phyloP scores from a whole-genome alignment of 2,888 invertebrate species.

The Luffia ferchaultella region DNA sequence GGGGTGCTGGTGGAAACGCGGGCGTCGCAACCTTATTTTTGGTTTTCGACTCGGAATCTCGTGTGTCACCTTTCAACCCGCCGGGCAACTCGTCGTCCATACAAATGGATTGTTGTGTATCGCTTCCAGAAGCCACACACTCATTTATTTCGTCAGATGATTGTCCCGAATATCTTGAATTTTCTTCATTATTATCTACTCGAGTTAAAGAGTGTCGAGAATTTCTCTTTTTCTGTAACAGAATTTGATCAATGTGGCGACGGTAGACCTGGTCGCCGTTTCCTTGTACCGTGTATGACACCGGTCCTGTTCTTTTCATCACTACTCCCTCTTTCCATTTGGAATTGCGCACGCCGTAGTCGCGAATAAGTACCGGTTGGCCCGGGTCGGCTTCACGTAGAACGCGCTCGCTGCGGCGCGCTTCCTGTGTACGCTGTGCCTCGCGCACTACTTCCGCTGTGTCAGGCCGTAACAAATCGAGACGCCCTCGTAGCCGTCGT shows the following conservation, averaged over 20 bases:
- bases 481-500: slow-evolving; percentile 9
- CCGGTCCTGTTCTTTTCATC: slow-evolving; percentile 3
- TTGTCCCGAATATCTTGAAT: no score
- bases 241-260: slow-evolving; percentile 9
- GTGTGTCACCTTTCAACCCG: no score
- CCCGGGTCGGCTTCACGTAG: not conserved
- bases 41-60: no score
- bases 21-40: no score
- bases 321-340: slow-evolving; percentile 6
- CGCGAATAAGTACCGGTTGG: slow-evolving; percentile 2
- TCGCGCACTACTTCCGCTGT: slow-evolving; percentile 6
- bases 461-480: slow-evolving; percentile 10
- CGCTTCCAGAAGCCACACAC: no score
- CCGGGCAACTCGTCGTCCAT: no score
- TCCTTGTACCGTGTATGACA: slow-evolving; percentile 5
- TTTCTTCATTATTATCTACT: not conserved
- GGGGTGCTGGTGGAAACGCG: no score
- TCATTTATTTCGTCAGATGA: no score
- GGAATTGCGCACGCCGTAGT: not conserved
- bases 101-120: no score
- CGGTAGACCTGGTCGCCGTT: slow-evolving; percentile 1
- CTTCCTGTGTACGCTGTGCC: no score
- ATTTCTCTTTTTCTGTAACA: slow-evolving; percentile 1
- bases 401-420: slow-evolving; percentile 1
- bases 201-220: not conserved